phyloP scores from a whole-genome alignment of 2,888 invertebrate genomes.

The Alcis repandata region DNA sequence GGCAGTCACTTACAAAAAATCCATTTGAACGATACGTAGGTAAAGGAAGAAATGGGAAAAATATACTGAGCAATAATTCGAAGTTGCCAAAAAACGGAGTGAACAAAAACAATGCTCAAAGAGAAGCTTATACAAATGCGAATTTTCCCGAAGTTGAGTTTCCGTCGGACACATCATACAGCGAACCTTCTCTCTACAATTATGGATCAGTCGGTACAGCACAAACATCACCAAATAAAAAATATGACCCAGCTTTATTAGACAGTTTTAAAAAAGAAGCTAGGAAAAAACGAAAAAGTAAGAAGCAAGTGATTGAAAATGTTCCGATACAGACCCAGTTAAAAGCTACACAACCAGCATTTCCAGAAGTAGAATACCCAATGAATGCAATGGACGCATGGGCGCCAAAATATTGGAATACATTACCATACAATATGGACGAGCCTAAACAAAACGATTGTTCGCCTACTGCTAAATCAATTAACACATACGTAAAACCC shows the following conservation, averaged over 20 bases:
- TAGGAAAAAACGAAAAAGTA: constrained; percentile 50
- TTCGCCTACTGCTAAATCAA: constrained; percentile 24
- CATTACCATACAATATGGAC: constrained; percentile 42
- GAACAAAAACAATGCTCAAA: constrained; percentile 35
- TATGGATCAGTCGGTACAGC: constrained; percentile 15
- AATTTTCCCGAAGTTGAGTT: constrained; percentile 67
- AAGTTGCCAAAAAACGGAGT: neutral
- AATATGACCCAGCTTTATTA: constrained; percentile 33
- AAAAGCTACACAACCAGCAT: constrained; percentile 47
- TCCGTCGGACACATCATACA: constrained; percentile 45
- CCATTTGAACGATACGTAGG: constrained; percentile 25
- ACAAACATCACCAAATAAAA: constrained; percentile 26
- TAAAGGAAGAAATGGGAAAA: neutral
- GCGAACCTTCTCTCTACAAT: constrained; percentile 34
- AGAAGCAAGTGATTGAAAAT: constrained; percentile 34
- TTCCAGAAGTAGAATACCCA: constrained; percentile 76
- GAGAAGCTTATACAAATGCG: constrained; percentile 32
- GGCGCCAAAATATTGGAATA: constrained; percentile 66
- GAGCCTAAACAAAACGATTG: constrained; percentile 34
- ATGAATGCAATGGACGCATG: constrained; percentile 65
- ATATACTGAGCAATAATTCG: neutral
- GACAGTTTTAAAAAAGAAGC: constrained; percentile 52
- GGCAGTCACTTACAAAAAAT: constrained; percentile 47
- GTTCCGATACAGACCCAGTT: constrained; percentile 21
- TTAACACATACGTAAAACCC: constrained; percentile 22